Percentiles rank a stretch among this genome's conserved stretches.
phyloP scores from a whole-genome alignment of 2,113 vertebrate species.

The Terrapene triunguis region DNA sequence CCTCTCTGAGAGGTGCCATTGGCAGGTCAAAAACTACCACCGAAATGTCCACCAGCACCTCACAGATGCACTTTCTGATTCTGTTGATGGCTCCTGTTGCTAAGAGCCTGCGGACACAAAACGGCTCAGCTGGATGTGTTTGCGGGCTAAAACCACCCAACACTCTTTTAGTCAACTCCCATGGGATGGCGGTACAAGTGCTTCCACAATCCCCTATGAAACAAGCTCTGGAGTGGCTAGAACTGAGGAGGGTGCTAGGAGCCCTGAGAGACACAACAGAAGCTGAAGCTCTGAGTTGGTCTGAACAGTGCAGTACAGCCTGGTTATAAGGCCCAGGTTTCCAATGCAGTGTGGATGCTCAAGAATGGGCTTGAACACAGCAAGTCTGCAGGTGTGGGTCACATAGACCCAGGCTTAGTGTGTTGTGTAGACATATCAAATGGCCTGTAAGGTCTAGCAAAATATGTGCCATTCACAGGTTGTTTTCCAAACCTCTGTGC shows the following conservation, averaged over 20 bases:
- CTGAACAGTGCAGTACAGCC: background rate
- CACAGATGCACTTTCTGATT: background rate
- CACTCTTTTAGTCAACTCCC: background rate
- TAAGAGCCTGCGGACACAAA: no score
- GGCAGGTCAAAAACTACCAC: background rate
- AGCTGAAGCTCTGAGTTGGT: background rate
- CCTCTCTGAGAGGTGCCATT: background rate
- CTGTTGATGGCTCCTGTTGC: background rate
- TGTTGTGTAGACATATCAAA: background rate
- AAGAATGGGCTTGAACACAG: background rate
- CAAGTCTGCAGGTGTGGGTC: background rate
- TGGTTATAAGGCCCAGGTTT: background rate
- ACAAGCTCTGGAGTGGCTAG: background rate
- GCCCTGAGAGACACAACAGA: background rate
- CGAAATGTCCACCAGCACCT: background rate
- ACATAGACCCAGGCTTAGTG: background rate
- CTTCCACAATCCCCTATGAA: background rate
- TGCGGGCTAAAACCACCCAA: background rate
- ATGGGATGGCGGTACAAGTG: background rate
- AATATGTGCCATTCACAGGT: background rate
- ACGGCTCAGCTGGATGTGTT: background rate
- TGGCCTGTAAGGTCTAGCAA: background rate
- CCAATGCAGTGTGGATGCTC: background rate
- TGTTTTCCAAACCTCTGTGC: background rate
- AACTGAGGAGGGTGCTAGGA: background rate